A percentile compares a stretch with the other conserved stretches of the same genome.
Conservation (phyloP, 2,797 vertebrate genomes). For the Hyperoplus lanceolatus region DNA sequence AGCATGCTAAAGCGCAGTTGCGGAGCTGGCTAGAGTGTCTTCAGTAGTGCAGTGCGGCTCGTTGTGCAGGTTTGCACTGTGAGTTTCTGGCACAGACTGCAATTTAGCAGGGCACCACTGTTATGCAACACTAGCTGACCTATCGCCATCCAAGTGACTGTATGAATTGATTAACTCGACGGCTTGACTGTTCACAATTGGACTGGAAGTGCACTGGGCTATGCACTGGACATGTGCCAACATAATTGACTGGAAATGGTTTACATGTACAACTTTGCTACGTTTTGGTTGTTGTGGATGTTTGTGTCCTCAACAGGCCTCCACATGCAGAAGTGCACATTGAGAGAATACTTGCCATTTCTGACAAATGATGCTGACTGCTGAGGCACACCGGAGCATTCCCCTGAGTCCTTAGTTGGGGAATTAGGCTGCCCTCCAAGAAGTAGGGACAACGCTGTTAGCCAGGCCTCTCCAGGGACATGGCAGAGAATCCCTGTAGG, state of each 20-base stretch:
- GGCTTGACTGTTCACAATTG: slow-evolving; percentile 72
- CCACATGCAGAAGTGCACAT: slow-evolving; percentile 10
- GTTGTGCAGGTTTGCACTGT: slow-evolving; percentile 59
- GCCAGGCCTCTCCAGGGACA: slow-evolving; percentile 52
- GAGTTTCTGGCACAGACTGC: slow-evolving; percentile 56
- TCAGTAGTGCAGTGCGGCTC: slow-evolving; percentile 28
- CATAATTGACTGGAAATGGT: slow-evolving; percentile 70
- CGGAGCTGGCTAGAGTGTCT: slow-evolving; percentile 41
- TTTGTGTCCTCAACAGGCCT: slow-evolving; percentile 19
- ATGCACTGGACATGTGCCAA: slow-evolving; percentile 62
- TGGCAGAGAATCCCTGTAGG: slow-evolving; percentile 50
- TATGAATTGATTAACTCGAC: slow-evolving; percentile 79
- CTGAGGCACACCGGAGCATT: slow-evolving; percentile 55
- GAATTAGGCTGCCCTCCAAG: slow-evolving; percentile 45
- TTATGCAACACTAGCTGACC: slow-evolving; percentile 78
- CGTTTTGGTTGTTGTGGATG: slow-evolving; percentile 14
- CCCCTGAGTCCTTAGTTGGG: slow-evolving; percentile 22
- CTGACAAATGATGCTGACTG: slow-evolving; percentile 20
- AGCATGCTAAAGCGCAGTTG: slow-evolving; percentile 39
- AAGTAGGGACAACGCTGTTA: slow-evolving; percentile 37
- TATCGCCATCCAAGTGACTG: slow-evolving; percentile 69
- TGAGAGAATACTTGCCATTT: slow-evolving; percentile 11
- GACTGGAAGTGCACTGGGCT: slow-evolving; percentile 65
- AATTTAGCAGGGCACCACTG: slow-evolving; percentile 62
- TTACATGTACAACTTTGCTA: slow-evolving; percentile 38